These are phyloP conservation scores for Daubentonia madagascariensis DNA, from an alignment of 2,113 vertebrate genomes.

Conservation along the genomic window DNA sequence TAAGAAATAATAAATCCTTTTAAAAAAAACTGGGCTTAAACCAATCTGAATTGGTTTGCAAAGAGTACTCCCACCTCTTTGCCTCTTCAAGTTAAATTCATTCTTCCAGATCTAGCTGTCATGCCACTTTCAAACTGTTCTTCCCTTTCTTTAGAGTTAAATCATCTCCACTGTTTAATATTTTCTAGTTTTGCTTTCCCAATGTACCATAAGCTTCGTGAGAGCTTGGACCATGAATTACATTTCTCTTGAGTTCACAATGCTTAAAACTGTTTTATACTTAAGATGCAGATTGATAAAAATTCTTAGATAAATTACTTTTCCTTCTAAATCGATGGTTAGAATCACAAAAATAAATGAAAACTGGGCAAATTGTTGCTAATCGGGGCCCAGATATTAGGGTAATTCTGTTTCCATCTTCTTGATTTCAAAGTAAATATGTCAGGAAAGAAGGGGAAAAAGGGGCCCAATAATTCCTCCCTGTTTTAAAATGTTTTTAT, in stretches of 20 bases:
- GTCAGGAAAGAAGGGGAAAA: neutral
- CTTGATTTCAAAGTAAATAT: neutral
- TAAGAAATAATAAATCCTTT: neutral
- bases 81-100: neutral
- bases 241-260: neutral
- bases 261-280: neutral
- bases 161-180: neutral
- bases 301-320: neutral
- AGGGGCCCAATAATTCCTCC: neutral
- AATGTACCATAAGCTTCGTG: neutral
- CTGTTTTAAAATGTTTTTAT: neutral
- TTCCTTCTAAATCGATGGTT: neutral
- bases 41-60: neutral
- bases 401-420: neutral
- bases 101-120: neutral
- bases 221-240: neutral
- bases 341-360: constrained; percentile 11
- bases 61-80: neutral
- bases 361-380: neutral
- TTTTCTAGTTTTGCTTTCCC: neutral
- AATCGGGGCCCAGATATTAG: neutral
- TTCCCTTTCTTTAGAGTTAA: neutral
- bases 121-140: neutral
- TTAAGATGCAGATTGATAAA: neutral
- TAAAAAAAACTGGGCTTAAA: neutral